phyloP scores from a whole-genome alignment of 2,797 vertebrate species.

The Ammospiza maritima region DNA sequence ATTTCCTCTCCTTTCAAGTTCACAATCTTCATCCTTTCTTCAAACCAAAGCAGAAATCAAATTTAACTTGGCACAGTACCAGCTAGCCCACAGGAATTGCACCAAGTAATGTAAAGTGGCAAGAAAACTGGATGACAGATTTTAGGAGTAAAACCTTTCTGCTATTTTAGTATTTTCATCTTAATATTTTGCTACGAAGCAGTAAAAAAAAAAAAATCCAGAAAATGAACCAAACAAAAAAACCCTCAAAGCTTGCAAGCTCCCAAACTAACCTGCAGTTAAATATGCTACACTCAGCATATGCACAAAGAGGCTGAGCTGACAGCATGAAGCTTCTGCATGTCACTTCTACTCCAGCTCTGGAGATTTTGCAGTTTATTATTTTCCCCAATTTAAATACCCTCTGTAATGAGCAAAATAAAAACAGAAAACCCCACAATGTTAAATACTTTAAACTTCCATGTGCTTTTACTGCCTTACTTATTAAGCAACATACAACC shows the following conservation, averaged over 20 bases:
- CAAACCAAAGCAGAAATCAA: slow-evolving; percentile 28
- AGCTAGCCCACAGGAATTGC: neutral
- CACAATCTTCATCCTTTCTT: neutral
- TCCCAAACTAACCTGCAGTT: slow-evolving; percentile 38
- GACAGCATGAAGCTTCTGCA: slow-evolving; percentile 38
- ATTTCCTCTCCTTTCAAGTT: slow-evolving; percentile 7
- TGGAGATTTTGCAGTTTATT: neutral
- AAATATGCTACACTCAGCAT: slow-evolving; percentile 44
- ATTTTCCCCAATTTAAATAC: neutral
- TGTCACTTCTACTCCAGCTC: slow-evolving; percentile 6
- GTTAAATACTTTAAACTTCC: neutral
- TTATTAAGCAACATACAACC: neutral
- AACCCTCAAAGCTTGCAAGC: neutral
- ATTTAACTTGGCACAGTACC: neutral
- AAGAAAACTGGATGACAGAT: slow-evolving; percentile 9
- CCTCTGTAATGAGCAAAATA: neutral
- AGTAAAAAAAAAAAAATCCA: neutral
- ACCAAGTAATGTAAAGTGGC: neutral
- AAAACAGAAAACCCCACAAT: neutral
- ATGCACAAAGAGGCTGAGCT: slow-evolving; percentile 40
- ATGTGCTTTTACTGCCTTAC: neutral
- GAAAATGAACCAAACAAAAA: neutral
- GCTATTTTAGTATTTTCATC: slow-evolving; percentile 35
- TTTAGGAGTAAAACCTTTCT: slow-evolving; percentile 18
- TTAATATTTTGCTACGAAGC: slow-evolving; percentile 24